These are phyloP conservation scores for Gasterosteus nipponicus DNA, from an alignment of 2,113 vertebrate genomes.

Conservation along the genomic window DNA sequence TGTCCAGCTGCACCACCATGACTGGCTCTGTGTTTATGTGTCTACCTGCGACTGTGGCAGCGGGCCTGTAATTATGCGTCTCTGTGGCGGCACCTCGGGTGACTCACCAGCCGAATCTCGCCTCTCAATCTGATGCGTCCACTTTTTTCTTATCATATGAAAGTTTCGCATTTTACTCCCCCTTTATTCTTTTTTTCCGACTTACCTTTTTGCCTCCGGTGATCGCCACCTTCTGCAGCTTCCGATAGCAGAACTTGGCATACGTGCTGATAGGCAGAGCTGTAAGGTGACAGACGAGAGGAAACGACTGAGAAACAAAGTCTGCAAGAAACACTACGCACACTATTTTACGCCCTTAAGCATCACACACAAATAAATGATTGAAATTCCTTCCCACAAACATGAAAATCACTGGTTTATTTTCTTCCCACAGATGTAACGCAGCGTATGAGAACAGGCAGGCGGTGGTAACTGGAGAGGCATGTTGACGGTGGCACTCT, in stretches of 20 bases:
- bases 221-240: slow-evolving; percentile 89
- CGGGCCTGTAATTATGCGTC: slow-evolving; percentile 61
- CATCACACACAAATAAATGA: slow-evolving; percentile 49
- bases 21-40: slow-evolving; percentile 58
- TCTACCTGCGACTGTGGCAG: slow-evolving; percentile 51
- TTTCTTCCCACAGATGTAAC: slow-evolving; percentile 61
- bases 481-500: slow-evolving; percentile 65
- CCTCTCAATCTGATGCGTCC: slow-evolving; percentile 5
- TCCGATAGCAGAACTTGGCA: slow-evolving; percentile 89
- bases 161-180: background rate
- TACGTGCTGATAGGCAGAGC: slow-evolving; percentile 91
- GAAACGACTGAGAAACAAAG: slow-evolving; percentile 6
- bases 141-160: slow-evolving; percentile 2
- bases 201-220: slow-evolving; percentile 92
- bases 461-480: slow-evolving; percentile 61
- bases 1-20: slow-evolving; percentile 54
- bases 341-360: slow-evolving; percentile 32
- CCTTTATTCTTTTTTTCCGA: background rate
- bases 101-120: slow-evolving; percentile 41
- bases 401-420: slow-evolving; percentile 8
- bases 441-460: slow-evolving; percentile 34
- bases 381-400: slow-evolving; percentile 57
- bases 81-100: slow-evolving; percentile 28
- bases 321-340: slow-evolving; percentile 1
- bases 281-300: slow-evolving; percentile 54